These are phyloP conservation scores for Oncorhynchus clarkii DNA, from an alignment of 2,113 vertebrate species.

Conservation along the genomic window DNA sequence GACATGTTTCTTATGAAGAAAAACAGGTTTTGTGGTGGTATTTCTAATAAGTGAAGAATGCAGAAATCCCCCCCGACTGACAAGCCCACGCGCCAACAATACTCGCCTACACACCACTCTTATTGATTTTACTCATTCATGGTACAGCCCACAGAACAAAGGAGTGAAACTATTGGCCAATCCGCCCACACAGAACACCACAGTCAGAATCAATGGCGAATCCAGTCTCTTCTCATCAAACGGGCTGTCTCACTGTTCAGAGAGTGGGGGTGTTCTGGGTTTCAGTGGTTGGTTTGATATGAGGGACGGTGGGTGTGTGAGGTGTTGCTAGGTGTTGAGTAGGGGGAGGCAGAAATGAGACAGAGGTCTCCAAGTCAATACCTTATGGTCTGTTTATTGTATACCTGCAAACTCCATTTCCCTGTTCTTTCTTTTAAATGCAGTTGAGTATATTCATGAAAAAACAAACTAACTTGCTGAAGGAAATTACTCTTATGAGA, in stretches of 20 bases:
- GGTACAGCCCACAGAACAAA: constrained; percentile 32
- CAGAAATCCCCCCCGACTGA: constrained; percentile 53
- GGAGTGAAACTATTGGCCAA: constrained; percentile 15
- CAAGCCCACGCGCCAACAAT: constrained; percentile 5
- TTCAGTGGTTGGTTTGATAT: constrained; percentile 57
- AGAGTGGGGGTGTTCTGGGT: constrained; percentile 35
- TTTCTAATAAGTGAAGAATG: background rate
- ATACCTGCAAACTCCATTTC: background rate
- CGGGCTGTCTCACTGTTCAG: constrained; percentile 36
- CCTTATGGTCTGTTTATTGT: background rate
- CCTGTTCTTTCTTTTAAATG: too few species aligned
- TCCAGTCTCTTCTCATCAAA: constrained; percentile 30
- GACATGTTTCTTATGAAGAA: background rate
- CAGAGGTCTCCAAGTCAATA: background rate
- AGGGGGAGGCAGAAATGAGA: constrained; percentile 13
- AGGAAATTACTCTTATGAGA: too few species aligned
- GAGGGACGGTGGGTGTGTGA: constrained; percentile 41
- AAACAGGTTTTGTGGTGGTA: background rate
- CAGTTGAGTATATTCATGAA: too few species aligned
- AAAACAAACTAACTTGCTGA: too few species aligned
- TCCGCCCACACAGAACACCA: background rate
- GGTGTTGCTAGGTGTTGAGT: constrained; percentile 37
- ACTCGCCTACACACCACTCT: background rate
- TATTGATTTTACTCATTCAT: constrained; percentile 32
- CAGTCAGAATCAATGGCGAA: constrained; percentile 13